A percentile compares a stretch with the other conserved stretches of the same genome.
phyloP scores from a whole-genome alignment of 2,113 vertebrate species.

The Mormoops blainvillei region DNA sequence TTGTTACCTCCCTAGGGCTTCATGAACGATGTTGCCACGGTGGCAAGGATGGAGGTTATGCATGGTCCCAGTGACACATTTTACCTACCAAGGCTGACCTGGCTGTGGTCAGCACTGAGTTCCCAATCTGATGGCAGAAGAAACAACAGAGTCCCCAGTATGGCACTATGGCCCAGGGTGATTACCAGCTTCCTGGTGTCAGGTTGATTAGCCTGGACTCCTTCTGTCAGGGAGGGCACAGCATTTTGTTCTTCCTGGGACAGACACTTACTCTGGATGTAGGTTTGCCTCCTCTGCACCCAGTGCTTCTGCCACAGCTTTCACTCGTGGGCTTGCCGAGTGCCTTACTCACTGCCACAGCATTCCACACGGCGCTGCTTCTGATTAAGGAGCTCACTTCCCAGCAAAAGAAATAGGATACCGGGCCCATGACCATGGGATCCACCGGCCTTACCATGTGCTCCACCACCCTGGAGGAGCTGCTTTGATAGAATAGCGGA shows the following conservation, averaged over 20 bases:
- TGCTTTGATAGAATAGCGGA: background rate
- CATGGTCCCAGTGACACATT: background rate
- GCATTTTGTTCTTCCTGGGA: background rate
- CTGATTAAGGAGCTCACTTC: background rate
- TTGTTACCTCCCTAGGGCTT: background rate
- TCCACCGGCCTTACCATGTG: too few species aligned
- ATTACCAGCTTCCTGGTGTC: background rate
- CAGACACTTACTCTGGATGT: background rate
- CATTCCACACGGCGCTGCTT: background rate
- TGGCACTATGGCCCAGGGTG: background rate
- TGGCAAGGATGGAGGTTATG: background rate
- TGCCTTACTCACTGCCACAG: background rate
- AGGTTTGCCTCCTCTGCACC: background rate
- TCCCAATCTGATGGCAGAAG: too few species aligned
- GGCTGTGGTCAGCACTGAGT: too few species aligned
- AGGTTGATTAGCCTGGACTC: background rate
- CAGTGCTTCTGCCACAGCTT: background rate
- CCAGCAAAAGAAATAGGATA: background rate
- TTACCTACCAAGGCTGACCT: background rate
- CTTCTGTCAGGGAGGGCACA: background rate
- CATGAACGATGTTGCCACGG: background rate
- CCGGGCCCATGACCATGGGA: background rate
- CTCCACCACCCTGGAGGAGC: background rate
- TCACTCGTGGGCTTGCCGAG: background rate
- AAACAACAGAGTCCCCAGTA: background rate